Evolutionary conservation across 2,113 vertebrate genomes (phyloP).

Genomic region (Lamprologus callipterus): DNA sequence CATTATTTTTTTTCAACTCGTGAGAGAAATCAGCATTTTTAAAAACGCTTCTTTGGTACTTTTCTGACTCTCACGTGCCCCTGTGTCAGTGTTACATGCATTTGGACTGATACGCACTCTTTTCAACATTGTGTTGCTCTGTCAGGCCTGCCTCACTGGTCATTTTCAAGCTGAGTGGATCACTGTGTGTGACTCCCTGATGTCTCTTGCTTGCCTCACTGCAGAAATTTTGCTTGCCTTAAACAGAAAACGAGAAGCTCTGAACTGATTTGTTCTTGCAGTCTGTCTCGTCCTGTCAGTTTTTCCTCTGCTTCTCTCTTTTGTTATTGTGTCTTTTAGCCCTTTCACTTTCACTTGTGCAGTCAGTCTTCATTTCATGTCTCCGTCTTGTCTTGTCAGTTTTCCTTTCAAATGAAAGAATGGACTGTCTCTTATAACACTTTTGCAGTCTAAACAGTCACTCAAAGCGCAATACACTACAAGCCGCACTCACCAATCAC

Average conservation of each 20-base stretch:
- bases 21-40: background rate
- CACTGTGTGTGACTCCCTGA: constrained; percentile 6
- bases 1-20: background rate
- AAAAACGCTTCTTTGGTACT: background rate
- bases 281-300: constrained; percentile 1
- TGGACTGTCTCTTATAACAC: background rate
- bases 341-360: background rate
- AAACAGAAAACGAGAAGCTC: background rate
- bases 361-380: background rate
- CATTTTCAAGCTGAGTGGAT: constrained; percentile 24
- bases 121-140: constrained; percentile 2
- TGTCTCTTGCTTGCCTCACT: background rate
- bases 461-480: background rate
- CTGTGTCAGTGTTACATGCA: constrained; percentile 2
- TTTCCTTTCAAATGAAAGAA: background rate
- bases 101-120: constrained; percentile 4
- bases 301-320: background rate
- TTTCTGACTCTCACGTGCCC: background rate
- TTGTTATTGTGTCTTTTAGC: background rate
- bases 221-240: background rate
- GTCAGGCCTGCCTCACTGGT: constrained; percentile 13
- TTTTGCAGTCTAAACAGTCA: background rate
- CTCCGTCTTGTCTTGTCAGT: background rate
- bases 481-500: background rate
- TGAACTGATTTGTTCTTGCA: background rate